phyloP scores from a whole-genome alignment of 2,113 vertebrate genomes.

The Seriola rivoliana region DNA sequence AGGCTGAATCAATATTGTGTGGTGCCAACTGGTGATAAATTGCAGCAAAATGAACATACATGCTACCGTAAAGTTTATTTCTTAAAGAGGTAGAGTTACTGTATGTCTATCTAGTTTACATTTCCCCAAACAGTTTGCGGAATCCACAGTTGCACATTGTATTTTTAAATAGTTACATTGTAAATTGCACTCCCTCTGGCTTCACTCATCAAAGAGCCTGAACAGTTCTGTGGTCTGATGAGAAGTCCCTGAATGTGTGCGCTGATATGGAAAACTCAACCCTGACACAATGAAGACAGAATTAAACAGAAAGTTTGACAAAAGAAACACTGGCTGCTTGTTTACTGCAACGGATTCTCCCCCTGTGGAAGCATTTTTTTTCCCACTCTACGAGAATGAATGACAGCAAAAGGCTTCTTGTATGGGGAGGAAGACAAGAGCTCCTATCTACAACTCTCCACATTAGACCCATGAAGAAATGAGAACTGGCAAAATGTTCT shows the following conservation, averaged over 20 bases:
- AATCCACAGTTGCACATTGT: not conserved
- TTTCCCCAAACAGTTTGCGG: not conserved
- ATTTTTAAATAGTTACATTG: constrained; percentile 11
- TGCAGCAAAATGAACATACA: not conserved
- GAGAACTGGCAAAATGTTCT: constrained; percentile 1
- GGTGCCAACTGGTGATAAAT: not conserved
- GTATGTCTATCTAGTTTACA: not conserved
- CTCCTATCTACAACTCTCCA: constrained; percentile 4
- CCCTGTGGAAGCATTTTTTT: not conserved
- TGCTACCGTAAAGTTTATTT: not conserved
- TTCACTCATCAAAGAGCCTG: constrained; percentile 26
- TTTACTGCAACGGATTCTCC: constrained; percentile 8
- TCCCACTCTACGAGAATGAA: not conserved
- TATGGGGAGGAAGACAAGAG: not conserved
- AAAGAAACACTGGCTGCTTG: constrained; percentile 11
- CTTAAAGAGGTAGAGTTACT: not conserved
- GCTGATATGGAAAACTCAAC: constrained; percentile 24
- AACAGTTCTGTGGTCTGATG: constrained; percentile 14
- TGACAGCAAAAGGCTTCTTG: constrained; percentile 9
- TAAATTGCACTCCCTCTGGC: constrained; percentile 10
- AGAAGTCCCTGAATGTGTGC: constrained; percentile 13
- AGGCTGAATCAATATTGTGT: not conserved
- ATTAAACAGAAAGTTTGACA: constrained; percentile 25
- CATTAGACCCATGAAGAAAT: constrained; percentile 6
- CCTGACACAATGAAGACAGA: constrained; percentile 29